Conservation (phyloP, 2,797 vertebrate genomes). For the Trematomus bernacchii region DNA sequence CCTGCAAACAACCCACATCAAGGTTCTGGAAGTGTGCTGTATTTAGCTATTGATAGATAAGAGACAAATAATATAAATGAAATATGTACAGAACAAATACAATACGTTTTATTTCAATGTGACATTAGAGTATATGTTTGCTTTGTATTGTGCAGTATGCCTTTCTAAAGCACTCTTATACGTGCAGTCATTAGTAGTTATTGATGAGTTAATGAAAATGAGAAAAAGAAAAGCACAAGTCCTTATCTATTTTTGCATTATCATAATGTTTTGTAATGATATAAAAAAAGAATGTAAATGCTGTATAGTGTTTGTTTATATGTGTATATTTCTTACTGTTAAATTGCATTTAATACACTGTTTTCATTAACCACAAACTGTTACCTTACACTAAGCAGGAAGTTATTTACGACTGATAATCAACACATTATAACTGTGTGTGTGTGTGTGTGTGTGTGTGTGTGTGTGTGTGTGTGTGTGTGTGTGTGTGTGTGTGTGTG, state of each 20-base stretch:
- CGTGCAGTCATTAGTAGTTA: not conserved
- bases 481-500: not conserved
- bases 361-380: not conserved
- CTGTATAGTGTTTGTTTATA: not conserved
- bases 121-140: not conserved
- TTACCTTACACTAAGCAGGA: not conserved
- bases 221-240: not conserved
- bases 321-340: not conserved
- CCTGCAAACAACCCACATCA: slow-evolving; percentile 52
- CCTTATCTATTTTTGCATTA: not conserved
- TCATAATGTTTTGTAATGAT: not conserved
- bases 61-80: not conserved
- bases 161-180: not conserved
- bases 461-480: too few relatives aligned
- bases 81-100: not conserved
- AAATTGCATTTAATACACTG: not conserved
- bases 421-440: not conserved
- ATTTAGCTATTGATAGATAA: slow-evolving; percentile 26
- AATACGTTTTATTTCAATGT: not conserved
- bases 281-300: not conserved
- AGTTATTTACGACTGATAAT: not conserved
- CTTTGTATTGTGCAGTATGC: not conserved
- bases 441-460: not conserved
- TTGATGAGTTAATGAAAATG: not conserved
- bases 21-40: slow-evolving; percentile 14